Conservation (phyloP, 2,797 vertebrate genomes). For the Epinephelus awoara region DNA sequence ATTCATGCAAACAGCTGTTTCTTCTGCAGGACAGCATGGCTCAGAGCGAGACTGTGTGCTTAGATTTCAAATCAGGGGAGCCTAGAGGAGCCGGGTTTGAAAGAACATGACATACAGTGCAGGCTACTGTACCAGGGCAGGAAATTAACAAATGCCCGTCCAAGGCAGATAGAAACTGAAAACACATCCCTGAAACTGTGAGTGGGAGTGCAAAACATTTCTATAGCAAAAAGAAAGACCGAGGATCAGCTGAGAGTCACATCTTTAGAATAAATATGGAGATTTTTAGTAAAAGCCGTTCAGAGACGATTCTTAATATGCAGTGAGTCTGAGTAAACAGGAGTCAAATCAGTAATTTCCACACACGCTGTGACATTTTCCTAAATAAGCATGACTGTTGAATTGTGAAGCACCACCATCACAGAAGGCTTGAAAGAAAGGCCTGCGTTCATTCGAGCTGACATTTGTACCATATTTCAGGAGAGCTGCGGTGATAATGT, state of each 20-base stretch:
- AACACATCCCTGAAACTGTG: background rate
- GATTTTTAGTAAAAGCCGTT: background rate
- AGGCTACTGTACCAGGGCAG: background rate
- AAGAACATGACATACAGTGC: background rate
- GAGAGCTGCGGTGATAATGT: conserved; percentile 44
- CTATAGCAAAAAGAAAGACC: background rate
- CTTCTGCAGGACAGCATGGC: conserved; percentile 68
- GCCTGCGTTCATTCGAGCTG: conserved; percentile 12
- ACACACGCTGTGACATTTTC: conserved; percentile 45
- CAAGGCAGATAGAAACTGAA: background rate
- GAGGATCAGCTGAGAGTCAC: background rate
- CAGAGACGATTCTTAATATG: background rate
- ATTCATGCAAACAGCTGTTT: conserved; percentile 86
- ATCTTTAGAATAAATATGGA: background rate
- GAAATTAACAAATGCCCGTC: conserved; percentile 11
- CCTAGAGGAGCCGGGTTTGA: conserved; percentile 31
- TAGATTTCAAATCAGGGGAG: conserved; percentile 68
- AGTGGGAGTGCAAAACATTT: background rate
- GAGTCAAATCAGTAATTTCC: conserved; percentile 25
- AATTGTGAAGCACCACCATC: conserved; percentile 23
- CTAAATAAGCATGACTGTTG: conserved; percentile 18
- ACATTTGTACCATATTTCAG: conserved; percentile 43
- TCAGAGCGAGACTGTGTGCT: conserved; percentile 57
- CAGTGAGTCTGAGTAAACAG: background rate
- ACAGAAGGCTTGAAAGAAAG: conserved; percentile 14